Percentiles rank a stretch among this genome's conserved stretches.
Conservation (phyloP, 2,797 vertebrate species). For the Australoheros facetus region DNA sequence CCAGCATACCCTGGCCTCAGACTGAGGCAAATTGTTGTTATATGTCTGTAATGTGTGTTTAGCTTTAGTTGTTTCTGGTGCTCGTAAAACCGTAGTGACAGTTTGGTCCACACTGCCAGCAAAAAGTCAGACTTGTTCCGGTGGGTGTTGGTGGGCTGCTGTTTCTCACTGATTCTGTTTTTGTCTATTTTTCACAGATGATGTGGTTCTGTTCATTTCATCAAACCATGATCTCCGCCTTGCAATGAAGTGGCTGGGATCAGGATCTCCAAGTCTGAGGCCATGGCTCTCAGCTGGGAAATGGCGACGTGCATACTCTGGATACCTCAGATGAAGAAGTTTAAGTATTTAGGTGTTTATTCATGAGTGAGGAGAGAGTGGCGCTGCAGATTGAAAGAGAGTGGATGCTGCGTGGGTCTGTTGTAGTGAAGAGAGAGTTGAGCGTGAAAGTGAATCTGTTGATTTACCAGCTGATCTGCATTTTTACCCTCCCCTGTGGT, state of each 20-base stretch:
- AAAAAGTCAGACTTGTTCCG: background rate
- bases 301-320: background rate
- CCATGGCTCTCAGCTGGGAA: background rate
- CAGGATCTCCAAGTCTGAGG: background rate
- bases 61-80: background rate
- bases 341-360: background rate
- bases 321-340: background rate
- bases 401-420: background rate
- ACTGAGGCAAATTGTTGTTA: too few relatives aligned
- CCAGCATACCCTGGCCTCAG: background rate
- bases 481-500: background rate
- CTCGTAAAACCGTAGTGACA: background rate
- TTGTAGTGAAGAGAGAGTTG: background rate
- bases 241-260: background rate
- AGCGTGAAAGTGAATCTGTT: background rate
- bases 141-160: background rate
- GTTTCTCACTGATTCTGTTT: background rate
- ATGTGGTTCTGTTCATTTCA: background rate
- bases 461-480: accelerated
- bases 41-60: background rate
- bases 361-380: background rate
- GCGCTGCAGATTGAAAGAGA: too few relatives aligned
- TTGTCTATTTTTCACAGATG: background rate
- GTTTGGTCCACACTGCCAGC: background rate
- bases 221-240: background rate